Evolutionary conservation across 2,888 invertebrate species (phyloP).

Genomic region (Chrysina gloriosa): DNA sequence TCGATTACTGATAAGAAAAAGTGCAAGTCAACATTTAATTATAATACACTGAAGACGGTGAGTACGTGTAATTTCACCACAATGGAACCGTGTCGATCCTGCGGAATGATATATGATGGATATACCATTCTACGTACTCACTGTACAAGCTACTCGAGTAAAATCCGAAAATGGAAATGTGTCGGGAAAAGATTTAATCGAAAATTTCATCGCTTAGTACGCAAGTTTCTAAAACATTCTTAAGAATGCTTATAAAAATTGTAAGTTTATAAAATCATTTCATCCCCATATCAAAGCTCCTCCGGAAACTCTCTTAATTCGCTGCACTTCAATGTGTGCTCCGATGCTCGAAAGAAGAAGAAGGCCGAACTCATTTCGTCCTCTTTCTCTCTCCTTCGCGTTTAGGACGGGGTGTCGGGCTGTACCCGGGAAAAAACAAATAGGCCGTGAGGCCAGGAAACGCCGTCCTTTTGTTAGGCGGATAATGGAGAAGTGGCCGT

Average conservation of each 20-base stretch:
- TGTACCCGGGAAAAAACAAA: slow-evolving; percentile 41
- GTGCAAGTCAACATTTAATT: slow-evolving; percentile 46
- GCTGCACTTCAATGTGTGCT: neutral
- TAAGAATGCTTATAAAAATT: too few species aligned
- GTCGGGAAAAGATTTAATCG: neutral
- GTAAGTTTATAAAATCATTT: too few species aligned
- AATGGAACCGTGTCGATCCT: slow-evolving; percentile 32
- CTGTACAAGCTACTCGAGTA: neutral
- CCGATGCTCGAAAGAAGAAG: neutral
- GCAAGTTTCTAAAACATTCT: too few species aligned
- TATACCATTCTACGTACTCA: slow-evolving; percentile 7
- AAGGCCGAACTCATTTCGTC: neutral
- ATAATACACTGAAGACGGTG: slow-evolving; percentile 34
- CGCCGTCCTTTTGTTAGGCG: slow-evolving; percentile 39
- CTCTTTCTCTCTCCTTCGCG: neutral
- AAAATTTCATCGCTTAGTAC: neutral
- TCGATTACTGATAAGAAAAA: slow-evolving; percentile 42
- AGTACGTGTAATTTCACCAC: slow-evolving; percentile 29
- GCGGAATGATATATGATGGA: slow-evolving; percentile 39
- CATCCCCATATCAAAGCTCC: neutral
- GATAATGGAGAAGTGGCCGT: slow-evolving; percentile 51
- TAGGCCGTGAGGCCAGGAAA: slow-evolving; percentile 38
- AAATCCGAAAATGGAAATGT: neutral
- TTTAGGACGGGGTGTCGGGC: neutral
- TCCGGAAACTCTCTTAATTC: neutral